A percentile compares a stretch with the other conserved stretches of the same genome.
Conservation (phyloP, 64 coral and sea anemone species). For the Trachythela sp. region DNA sequence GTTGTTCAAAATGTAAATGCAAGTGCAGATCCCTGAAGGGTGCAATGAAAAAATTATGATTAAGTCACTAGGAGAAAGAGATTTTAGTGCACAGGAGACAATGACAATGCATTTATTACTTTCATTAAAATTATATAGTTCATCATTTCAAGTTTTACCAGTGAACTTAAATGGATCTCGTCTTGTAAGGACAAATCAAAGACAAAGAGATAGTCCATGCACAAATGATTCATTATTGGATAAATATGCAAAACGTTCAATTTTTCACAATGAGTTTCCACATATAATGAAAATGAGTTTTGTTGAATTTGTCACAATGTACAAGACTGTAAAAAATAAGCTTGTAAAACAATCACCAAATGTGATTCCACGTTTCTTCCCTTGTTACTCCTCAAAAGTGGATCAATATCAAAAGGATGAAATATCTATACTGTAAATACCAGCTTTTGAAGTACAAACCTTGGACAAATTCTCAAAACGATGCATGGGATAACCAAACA, state of each 20-base stretch:
- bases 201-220: not conserved
- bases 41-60: too few species aligned
- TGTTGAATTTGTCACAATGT: not conserved
- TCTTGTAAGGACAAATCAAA: not conserved
- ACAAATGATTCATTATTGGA: conserved; percentile 5
- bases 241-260: conserved; percentile 20
- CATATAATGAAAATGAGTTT: not conserved
- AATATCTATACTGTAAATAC: too few species aligned
- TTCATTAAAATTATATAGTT: conserved; percentile 9
- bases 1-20: not conserved
- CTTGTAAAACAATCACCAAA: not conserved
- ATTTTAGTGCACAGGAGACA: too few species aligned
- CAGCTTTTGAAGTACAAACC: not conserved
- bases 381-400: conserved; percentile 3
- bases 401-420: too few species aligned
- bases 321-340: conserved; percentile 8
- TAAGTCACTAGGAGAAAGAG: too few species aligned
- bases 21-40: too few species aligned
- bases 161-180: conserved; percentile 17
- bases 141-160: conserved; percentile 27
- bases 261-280: not conserved
- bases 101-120: conserved; percentile 23
- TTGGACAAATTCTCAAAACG: conserved; percentile 6
- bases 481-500: conserved; percentile 15
- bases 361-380: conserved; percentile 4